phyloP scores from a whole-genome alignment of 2,888 invertebrate species.

The Nephrotoma flavescens region DNA sequence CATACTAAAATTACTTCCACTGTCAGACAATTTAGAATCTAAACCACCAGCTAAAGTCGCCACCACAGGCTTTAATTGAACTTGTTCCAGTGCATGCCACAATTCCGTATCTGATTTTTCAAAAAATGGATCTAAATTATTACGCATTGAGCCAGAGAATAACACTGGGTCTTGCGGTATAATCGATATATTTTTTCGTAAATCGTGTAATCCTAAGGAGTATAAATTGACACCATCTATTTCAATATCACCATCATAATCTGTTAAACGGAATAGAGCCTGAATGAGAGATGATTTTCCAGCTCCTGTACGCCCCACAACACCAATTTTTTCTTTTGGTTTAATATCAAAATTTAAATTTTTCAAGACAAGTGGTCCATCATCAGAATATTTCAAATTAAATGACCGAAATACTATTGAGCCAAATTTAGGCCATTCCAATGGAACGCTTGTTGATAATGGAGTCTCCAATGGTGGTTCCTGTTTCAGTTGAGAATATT shows the following conservation, averaged over 20 bases:
- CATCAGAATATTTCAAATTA: constrained; percentile 44
- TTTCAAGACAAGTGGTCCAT: constrained; percentile 52
- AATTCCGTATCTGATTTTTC: constrained; percentile 49
- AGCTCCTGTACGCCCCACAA: constrained; percentile 68
- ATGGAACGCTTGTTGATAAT: constrained; percentile 22
- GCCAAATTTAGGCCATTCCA: constrained; percentile 49
- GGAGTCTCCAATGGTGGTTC: constrained; percentile 23
- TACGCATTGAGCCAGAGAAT: constrained; percentile 57
- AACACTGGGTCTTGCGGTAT: constrained; percentile 76
- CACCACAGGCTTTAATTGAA: constrained; percentile 56
- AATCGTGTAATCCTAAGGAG: constrained; percentile 49
- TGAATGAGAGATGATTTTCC: constrained; percentile 58
- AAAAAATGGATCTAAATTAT: constrained; percentile 65
- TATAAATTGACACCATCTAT: constrained; percentile 55
- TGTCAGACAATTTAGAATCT: constrained; percentile 53
- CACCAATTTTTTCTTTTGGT: constrained; percentile 41
- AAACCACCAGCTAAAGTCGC: constrained; percentile 39
- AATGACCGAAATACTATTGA: constrained; percentile 44
- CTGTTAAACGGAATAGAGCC: constrained; percentile 61
- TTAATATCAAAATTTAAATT: constrained; percentile 42
- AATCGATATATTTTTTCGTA: constrained; percentile 62
- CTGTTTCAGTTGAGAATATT: constrained; percentile 51
- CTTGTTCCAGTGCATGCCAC: constrained; percentile 55
- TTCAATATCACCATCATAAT: constrained; percentile 51
- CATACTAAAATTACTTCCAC: constrained; percentile 61